A percentile compares a stretch with the other conserved stretches of the same genome.
These are phyloP conservation scores for Gnathonemus longibarbis DNA, from an alignment of 2,113 vertebrate genomes.

Conservation along the genomic window DNA sequence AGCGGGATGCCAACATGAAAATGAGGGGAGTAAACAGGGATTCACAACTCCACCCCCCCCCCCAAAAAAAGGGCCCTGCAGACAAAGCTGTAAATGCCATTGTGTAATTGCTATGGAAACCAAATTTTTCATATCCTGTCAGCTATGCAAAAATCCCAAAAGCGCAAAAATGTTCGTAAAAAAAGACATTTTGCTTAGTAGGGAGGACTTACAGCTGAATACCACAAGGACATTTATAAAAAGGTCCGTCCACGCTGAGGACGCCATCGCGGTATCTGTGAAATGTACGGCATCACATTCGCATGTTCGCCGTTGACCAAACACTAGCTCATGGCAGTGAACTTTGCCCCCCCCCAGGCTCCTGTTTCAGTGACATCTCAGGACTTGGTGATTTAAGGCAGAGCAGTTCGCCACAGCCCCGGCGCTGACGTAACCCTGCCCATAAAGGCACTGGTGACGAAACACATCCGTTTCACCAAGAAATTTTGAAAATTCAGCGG, in stretches of 20 bases:
- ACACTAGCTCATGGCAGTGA: neutral
- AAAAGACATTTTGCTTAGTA: neutral
- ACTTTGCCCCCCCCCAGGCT: neutral
- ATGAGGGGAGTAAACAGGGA: neutral
- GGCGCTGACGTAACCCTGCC: neutral
- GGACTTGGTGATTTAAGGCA: neutral
- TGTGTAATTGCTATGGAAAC: neutral
- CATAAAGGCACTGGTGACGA: neutral
- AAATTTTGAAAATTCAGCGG: neutral
- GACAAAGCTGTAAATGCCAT: neutral
- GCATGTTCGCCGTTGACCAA: neutral
- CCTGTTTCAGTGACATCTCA: neutral
- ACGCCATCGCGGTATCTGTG: neutral
- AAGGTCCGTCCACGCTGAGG: neutral
- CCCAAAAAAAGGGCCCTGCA: neutral
- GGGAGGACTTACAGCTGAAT: neutral
- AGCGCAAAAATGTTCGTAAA: neutral
- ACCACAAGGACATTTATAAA: neutral
- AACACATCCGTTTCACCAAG: neutral
- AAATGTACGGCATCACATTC: neutral
- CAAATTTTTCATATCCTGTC: neutral
- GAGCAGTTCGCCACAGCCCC: too few species aligned
- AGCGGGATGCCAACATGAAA: neutral
- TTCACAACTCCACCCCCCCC: neutral
- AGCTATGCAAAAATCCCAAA: neutral